phyloP scores from a whole-genome alignment of 2,888 invertebrate species.

The Cerceris ruficornis region DNA sequence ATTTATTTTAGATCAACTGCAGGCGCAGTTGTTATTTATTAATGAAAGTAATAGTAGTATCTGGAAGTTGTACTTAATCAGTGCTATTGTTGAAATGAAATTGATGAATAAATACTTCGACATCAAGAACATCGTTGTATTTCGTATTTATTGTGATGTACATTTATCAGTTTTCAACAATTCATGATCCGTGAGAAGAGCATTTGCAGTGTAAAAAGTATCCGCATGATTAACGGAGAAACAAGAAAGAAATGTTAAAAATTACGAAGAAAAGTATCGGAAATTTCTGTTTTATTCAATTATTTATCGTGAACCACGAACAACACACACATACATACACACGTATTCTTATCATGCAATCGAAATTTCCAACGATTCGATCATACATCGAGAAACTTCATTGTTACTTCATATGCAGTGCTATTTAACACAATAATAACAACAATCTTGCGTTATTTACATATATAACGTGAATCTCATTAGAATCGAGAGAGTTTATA shows the following conservation, averaged over 20 bases:
- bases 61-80: neutral
- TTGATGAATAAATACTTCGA: neutral
- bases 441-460: constrained; percentile 60
- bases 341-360: constrained; percentile 13
- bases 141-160: neutral
- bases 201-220: no score
- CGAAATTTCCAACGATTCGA: neutral
- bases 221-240: no score
- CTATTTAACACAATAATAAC: constrained; percentile 28
- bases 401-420: constrained; percentile 1
- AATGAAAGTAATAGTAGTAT: no score
- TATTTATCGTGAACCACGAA: no score
- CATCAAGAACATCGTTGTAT: neutral
- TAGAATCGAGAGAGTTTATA: neutral
- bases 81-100: neutral
- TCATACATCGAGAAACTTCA: constrained; percentile 11
- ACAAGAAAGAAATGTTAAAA: no score
- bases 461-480: constrained; percentile 34
- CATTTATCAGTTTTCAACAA: no score
- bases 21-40: no score
- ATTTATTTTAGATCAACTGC: no score
- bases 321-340: constrained; percentile 13
- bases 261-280: no score
- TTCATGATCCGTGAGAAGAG: no score
- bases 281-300: no score